phyloP scores from a whole-genome alignment of 1,140 invertebrate species.

The Hypsibius dujardini region DNA sequence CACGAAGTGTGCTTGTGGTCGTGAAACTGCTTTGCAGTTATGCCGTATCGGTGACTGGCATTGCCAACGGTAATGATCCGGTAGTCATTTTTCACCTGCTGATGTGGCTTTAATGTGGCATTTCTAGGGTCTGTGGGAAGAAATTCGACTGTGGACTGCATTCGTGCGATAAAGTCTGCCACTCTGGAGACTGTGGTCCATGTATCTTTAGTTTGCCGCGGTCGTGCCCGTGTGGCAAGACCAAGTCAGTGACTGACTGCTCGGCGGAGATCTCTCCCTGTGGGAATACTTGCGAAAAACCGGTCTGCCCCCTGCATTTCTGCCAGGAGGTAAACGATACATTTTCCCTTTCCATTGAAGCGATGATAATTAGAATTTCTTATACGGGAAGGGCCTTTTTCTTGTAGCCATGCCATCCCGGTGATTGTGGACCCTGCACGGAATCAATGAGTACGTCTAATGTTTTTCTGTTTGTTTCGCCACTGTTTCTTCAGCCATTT shows the following conservation, averaged over 20 bases:
- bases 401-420: slow-evolving; percentile 1
- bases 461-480: too few species aligned
- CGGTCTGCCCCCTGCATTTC: background rate
- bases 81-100: background rate
- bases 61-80: slow-evolving; percentile 34
- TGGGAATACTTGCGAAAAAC: background rate
- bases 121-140: background rate
- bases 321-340: background rate
- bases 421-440: slow-evolving; percentile 12
- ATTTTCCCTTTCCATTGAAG: too few species aligned
- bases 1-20: slow-evolving; percentile 52
- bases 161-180: background rate
- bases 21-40: slow-evolving; percentile 39
- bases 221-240: slow-evolving; percentile 13
- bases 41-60: slow-evolving; percentile 53
- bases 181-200: background rate
- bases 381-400: too few species aligned
- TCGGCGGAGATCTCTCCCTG: background rate
- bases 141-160: background rate
- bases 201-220: background rate
- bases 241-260: background rate
- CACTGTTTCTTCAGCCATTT: too few species aligned
- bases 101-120: background rate
- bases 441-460: background rate
- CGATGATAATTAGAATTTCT: too few species aligned